phyloP scores from a whole-genome alignment of 2,888 invertebrate genomes.

The Acanthosoma haemorrhoidale region DNA sequence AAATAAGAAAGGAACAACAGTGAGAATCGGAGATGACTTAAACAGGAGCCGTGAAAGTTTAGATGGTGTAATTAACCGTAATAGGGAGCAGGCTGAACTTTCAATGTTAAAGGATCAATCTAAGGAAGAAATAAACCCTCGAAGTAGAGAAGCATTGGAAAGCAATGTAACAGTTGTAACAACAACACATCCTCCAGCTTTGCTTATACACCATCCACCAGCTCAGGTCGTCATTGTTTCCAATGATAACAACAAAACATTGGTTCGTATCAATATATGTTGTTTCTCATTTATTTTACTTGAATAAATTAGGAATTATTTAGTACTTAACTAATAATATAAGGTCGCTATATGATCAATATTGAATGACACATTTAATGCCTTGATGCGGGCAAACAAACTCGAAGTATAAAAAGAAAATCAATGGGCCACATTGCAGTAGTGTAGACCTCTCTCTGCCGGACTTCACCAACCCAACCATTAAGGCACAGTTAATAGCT shows the following conservation, averaged over 20 bases:
- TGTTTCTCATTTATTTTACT: not conserved
- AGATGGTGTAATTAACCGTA: not conserved
- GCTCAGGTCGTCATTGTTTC: slow-evolving; percentile 74
- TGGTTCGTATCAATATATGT: slow-evolving; percentile 47
- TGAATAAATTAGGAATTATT: not conserved
- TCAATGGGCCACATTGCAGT: too few species aligned
- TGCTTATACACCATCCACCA: slow-evolving; percentile 48
- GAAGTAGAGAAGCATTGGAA: slow-evolving; percentile 38
- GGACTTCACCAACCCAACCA: too few species aligned
- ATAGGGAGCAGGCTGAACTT: slow-evolving; percentile 8
- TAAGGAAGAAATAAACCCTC: not conserved
- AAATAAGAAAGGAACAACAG: slow-evolving; percentile 35
- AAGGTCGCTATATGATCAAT: too few species aligned
- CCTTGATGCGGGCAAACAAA: too few species aligned
- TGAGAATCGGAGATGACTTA: slow-evolving; percentile 34
- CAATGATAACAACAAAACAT: slow-evolving; percentile 68
- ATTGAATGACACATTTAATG: too few species aligned
- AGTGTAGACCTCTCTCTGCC: too few species aligned
- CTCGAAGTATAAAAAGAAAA: too few species aligned
- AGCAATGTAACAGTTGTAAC: slow-evolving; percentile 66
- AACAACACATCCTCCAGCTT: slow-evolving; percentile 70
- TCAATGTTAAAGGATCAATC: not conserved
- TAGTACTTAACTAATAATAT: too few species aligned
- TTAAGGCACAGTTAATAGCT: too few species aligned
- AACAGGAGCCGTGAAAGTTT: slow-evolving; percentile 18